Evolutionary conservation across 2,888 invertebrate genomes (phyloP), one percentile per base, ranked within the genome.

Genomic region (Pediacus dermestoides): DNA sequence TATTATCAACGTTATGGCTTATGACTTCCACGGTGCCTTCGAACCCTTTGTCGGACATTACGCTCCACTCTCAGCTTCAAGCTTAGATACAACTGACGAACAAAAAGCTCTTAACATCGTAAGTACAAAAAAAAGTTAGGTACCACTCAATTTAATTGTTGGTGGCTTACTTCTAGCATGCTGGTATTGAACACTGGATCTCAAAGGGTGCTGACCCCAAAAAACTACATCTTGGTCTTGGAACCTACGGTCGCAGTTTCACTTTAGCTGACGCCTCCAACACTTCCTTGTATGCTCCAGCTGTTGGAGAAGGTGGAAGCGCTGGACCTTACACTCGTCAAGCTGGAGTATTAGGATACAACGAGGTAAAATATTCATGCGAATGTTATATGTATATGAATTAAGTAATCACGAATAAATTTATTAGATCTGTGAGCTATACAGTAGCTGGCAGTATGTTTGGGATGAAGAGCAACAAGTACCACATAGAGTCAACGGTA

Each of bases 161-260:
- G n/a, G n/a, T n/a, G n/a, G n/a, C n/a, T n/a, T n/a, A n/a, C n/a
- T n/a, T n/a, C n/a, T n/a, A 75, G 74, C 61, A 74, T 37, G 67
- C 63, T 32, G 67, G 72, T 3, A 65, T 79, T 3, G 54, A 68
- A 18, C 71, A 71, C 42, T 80, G 78, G 77, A 46, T 79, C 1
- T 61, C 66, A 1, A 68, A 72, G 44, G 81, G 81, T 7, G 78
- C 77, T 1, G 70, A 74, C 2, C 66, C 75, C 1, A 67, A 76
- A 1, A 88, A 88, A 60, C 51, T 89, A 0, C 68, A 81, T 1
- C 46, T 88, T 1, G 88, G 89, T 0, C 64, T 87, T 16, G 82
- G 82, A 0, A 72, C 80, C 3, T 88, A 86, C 47, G 88, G 86
- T 0, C 74, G 80, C 34, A 73, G 80, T 0, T 89, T 81, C 50